Base-by-base conservation (phyloP, 2,888 invertebrate species). In the Cerceris ruficornis region DNA sequence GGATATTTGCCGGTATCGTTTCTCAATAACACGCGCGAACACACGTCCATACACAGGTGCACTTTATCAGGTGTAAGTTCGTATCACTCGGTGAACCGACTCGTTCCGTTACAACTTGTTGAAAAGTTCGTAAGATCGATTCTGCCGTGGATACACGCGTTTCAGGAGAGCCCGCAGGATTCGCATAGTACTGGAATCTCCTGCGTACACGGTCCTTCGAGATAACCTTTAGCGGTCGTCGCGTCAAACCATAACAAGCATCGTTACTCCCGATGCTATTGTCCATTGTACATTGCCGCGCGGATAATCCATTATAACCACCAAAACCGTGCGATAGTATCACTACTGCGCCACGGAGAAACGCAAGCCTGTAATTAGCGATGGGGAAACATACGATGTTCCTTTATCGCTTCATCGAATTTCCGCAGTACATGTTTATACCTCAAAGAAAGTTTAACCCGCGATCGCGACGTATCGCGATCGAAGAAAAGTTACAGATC, bases 81-180 rank as follows among this genome's bases (percentile, higher is more conserved):
- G 15, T 54, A 14, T 13, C 65, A 42, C 65, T 41, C 55, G 4
- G 55, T 55, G 17, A 62, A 13, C 28, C 50, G n/a, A 62, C 39
- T 62, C 50, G n/a, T 9, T 15, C 39, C 54, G 81, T 78, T 77
- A 69, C 82, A 81, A 82, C 82, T 81, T 82, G 81, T 82, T 82
- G 78, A 81, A 68, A 75, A 75, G 69, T 75, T 64, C 43, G 41
- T 13, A 14, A 28, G 69, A 66, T 74, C 70, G 80, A 73, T 55
- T 43, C 67, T 62, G 59, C 67, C 61, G n/a, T 14, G 69, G 42
- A 39, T 55, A 42, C 50, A 58, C 65, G 72, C 69, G 69, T 69
- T 52, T 62, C 60, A 15, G 60, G 13, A n/a, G 42, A 43, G 11
- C 55, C 43, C 42, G 52, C 61, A 41, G 13, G 50, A 41, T 55